Evolutionary conservation across 2,888 invertebrate species (phyloP), one percentile per base, ranked within the genome.

Genomic region (Dexiosoma caninum): DNA sequence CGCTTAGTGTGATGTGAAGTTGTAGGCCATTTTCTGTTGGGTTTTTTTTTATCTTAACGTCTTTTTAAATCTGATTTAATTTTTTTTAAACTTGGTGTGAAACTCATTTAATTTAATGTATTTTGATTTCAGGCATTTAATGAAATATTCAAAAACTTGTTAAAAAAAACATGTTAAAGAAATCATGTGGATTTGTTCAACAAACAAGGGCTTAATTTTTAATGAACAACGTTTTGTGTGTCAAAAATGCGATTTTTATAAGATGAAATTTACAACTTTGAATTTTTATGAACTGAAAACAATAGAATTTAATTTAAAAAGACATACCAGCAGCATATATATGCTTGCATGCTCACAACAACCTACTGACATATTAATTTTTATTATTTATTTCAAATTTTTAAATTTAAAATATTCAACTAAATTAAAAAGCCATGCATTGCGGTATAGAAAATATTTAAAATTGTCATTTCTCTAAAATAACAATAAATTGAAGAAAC

Each of bases 101-200:
- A 71, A 76, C 66, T 46, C 60, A 76, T 80, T 80, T 59, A 75
- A 55, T 76, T 76, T 27, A 76, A 75, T 75, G 66, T 30, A 19
- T 44, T 53, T 64, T 74, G 55, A 62, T 44, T 27, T 35, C 44
- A 16, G 21, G 23, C 10, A 23, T 51, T 51, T 30, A 64, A 37
- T 55, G 27, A 19, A 55, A 46, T 35, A n/a, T 2, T 23, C n/a
- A 35, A 44, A 53, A 32, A 30, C 19, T 51, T 19, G 12, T 30
- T 6, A 59, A 12, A 27, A 35, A n/a, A 37, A 3, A 4, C 14
- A 14, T 62, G 62, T 12, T 16, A 30, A 49, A 2, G 5, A 64
- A 46, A 32, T 53, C 64, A 64, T 74, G 74, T 64, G 55, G 55
- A 19, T 74, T 64, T 55, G 6, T 51, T 21, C 35, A 5, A 30